Conservation (phyloP, 2,797 vertebrate species). For the Neostethus bicornis region DNA sequence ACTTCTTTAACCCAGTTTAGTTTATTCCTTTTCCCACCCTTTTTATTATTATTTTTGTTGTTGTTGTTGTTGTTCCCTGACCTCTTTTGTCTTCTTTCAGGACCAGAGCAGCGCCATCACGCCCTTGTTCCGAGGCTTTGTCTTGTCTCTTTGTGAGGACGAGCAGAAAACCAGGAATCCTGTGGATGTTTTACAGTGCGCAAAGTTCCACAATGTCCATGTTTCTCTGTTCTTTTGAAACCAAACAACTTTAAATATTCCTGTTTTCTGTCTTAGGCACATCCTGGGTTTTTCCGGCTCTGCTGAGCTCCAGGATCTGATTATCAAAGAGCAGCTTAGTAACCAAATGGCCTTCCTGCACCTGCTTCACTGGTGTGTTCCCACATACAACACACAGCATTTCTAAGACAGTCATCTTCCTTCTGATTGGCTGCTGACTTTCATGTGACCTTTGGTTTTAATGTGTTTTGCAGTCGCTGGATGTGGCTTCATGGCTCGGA, state of each 20-base stretch:
- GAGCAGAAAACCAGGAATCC: slow-evolving; percentile 77
- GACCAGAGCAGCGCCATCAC: slow-evolving; percentile 79
- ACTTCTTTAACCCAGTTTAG: no score
- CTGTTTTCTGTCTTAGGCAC: slow-evolving; percentile 70
- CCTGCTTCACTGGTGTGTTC: slow-evolving; percentile 88
- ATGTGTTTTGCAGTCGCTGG: slow-evolving; percentile 85
- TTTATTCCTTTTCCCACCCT: no score
- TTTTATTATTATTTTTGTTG: no score
- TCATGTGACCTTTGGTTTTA: neutral
- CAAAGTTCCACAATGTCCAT: neutral
- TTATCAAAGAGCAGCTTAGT: slow-evolving; percentile 80
- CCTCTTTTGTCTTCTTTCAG: slow-evolving; percentile 60
- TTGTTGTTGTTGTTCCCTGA: no score
- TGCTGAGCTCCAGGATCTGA: slow-evolving; percentile 78
- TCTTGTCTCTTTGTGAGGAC: slow-evolving; percentile 87
- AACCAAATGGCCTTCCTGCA: slow-evolving; percentile 89
- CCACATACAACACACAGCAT: neutral
- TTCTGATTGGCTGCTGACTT: neutral
- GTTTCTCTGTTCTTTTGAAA: no score
- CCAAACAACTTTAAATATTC: neutral
- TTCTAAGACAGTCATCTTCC: no score
- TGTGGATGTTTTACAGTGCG: slow-evolving; percentile 87
- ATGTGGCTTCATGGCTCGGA: slow-evolving; percentile 84
- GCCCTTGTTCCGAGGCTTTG: slow-evolving; percentile 86
- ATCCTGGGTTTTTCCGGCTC: slow-evolving; percentile 86